Evolutionary conservation across 2,888 invertebrate species (phyloP).

Genomic region (Drosophila stalkeri): DNA sequence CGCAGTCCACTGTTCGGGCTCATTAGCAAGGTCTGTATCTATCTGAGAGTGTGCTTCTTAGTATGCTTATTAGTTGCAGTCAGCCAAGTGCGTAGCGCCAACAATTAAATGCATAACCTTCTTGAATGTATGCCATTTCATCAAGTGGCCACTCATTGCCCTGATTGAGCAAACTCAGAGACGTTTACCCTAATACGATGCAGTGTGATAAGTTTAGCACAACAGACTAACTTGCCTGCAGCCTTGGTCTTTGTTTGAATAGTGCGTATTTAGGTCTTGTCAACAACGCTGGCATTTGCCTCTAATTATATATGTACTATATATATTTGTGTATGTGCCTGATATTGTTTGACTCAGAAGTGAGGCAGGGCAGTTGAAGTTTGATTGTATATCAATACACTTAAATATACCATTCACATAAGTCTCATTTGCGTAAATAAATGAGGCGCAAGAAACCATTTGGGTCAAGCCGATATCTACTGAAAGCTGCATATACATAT

Average conservation of each 20-base stretch:
- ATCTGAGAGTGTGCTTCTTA: slow-evolving; percentile 35
- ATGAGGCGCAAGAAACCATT: slow-evolving; percentile 33
- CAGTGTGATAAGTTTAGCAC: neutral
- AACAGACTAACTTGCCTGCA: slow-evolving; percentile 18
- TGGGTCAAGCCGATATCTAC: slow-evolving; percentile 8
- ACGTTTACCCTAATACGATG: slow-evolving; percentile 14
- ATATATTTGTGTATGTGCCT: neutral
- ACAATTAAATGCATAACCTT: slow-evolving; percentile 39
- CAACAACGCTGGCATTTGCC: slow-evolving; percentile 63
- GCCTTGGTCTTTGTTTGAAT: slow-evolving; percentile 20
- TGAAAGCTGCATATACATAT: slow-evolving; percentile 6
- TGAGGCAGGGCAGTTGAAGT: slow-evolving; percentile 9
- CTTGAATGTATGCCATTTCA: slow-evolving; percentile 6
- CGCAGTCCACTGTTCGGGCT: slow-evolving; percentile 30
- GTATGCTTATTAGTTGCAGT: slow-evolving; percentile 60
- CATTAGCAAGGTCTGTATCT: slow-evolving; percentile 9
- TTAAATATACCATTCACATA: slow-evolving; percentile 49
- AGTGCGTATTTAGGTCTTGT: slow-evolving; percentile 53
- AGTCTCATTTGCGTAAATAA: slow-evolving; percentile 62
- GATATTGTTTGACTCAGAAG: slow-evolving; percentile 3
- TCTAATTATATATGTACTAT: slow-evolving; percentile 53
- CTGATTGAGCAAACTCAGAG: neutral
- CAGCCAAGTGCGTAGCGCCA: slow-evolving; percentile 20
- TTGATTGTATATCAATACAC: slow-evolving; percentile 36
- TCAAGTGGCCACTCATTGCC: slow-evolving; percentile 9